Conservation (phyloP, 37 sponge, comb jelly and placozoan genomes). For the Agelas oroides region DNA sequence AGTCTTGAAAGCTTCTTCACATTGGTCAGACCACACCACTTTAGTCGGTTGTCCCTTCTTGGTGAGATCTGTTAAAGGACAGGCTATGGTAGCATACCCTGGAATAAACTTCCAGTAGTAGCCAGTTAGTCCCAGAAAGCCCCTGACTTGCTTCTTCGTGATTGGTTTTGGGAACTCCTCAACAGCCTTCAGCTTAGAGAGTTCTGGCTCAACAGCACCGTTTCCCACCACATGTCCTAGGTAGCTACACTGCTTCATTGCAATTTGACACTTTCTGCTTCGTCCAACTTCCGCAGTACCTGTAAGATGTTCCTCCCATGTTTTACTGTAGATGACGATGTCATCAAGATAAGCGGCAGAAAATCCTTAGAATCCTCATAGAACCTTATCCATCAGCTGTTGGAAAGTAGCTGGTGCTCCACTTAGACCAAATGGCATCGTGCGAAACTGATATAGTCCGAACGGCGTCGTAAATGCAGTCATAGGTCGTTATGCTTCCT, state of each 20-base stretch:
- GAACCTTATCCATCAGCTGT: conserved; percentile 63
- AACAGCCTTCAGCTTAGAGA: conserved; percentile 49
- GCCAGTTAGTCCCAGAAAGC: conserved; percentile 56
- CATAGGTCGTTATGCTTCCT: conserved; percentile 6
- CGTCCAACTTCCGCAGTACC: conserved; percentile 32
- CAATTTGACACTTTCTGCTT: conserved; percentile 67
- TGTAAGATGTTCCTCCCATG: conserved; percentile 54
- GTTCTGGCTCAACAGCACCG: conserved; percentile 35
- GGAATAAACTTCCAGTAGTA: conserved; percentile 62
- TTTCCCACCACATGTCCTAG: conserved; percentile 67
- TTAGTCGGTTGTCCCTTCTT: conserved; percentile 27
- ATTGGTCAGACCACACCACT: conserved; percentile 20
- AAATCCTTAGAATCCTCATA: conserved; percentile 23
- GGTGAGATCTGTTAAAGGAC: conserved; percentile 34
- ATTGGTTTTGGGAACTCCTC: conserved; percentile 21
- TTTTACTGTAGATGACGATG: conserved; percentile 31
- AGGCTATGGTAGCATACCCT: conserved; percentile 39
- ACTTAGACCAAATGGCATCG: conserved; percentile 78
- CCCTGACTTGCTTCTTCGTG: conserved; percentile 46
- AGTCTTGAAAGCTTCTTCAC: conserved; percentile 34
- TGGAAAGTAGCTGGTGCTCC: conserved; percentile 77
- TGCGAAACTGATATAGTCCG: conserved; percentile 67
- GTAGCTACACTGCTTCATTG: conserved; percentile 33
- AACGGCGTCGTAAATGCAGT: conserved; percentile 66
- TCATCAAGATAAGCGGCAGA: conserved; percentile 66